phyloP scores from a whole-genome alignment of 2,113 vertebrate species.

The Podiceps cristatus region DNA sequence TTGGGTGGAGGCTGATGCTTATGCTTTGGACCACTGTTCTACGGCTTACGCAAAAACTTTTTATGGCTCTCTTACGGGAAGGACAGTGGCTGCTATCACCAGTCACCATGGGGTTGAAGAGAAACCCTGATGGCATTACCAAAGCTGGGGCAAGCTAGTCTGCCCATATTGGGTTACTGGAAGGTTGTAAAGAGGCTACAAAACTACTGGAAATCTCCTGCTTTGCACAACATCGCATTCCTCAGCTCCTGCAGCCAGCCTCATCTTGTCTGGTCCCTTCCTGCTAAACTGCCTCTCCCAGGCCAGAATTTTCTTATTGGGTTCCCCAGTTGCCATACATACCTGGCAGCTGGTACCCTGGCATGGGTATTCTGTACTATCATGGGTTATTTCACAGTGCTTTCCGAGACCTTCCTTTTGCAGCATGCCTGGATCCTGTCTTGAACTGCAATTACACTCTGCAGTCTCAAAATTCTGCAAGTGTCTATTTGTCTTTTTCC shows the following conservation, averaged over 20 bases:
- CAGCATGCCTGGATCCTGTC: neutral
- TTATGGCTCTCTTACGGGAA: constrained; percentile 30
- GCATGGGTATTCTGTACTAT: neutral
- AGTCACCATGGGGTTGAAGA: neutral
- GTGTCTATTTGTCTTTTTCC: neutral
- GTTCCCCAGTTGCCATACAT: neutral
- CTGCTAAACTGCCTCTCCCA: neutral
- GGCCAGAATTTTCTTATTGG: neutral
- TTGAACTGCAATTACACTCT: neutral
- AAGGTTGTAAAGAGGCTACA: neutral
- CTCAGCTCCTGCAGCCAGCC: neutral
- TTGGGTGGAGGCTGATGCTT: neutral
- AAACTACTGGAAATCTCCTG: neutral
- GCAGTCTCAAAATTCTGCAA: neutral
- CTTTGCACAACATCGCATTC: neutral
- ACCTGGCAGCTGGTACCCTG: neutral
- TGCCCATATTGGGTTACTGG: neutral
- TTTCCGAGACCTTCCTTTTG: neutral
- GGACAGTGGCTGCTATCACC: neutral
- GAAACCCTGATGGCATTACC: constrained; percentile 9
- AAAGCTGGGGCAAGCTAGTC: neutral
- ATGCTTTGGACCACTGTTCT: neutral
- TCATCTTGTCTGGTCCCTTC: neutral
- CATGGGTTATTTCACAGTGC: fast-evolving
- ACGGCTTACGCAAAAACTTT: neutral